Evolutionary conservation across 2,888 invertebrate genomes (phyloP), one percentile per base, ranked within the genome.

Genomic region (Lasiommata megera): DNA sequence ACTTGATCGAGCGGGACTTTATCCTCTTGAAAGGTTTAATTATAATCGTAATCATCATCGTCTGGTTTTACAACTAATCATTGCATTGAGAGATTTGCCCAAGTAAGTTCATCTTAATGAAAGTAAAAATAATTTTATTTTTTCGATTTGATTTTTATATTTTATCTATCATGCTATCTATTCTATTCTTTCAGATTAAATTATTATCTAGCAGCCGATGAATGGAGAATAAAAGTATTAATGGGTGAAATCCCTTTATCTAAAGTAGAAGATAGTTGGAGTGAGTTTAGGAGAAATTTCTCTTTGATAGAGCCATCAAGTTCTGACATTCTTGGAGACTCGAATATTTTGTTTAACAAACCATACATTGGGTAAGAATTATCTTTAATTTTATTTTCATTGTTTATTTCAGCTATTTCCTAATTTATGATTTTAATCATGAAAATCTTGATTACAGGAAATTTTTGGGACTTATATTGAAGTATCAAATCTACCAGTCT

Each of bases 401-500:
- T 31, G 34, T 37, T 43, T 29, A 43, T n/a, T 5, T 36, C 1
- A 40, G 17, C 12, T 28, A 14, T 29, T 8, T 14, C 12, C 28
- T 6, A 12, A 31, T 9, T 34, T 34, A 11, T 11, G 11, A 23
- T 6, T 18, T 28, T 29, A 11, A 18, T 34, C 1, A 47, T 14
- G 29, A 37, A 12, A 23, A 17, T 36, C 16, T 37, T 54, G 31
- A 51, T 89, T 89, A 17, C 76, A 93, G 92, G 36, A 92, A 92
- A 82, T 92, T 92, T 65, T 80, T 93, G 79, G 93, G 92, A 0
- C 70, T 85, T 0, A 84, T 93, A 57, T 67, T 93, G 16, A 92
- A 93, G 67, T 93, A 93, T 67, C 92, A 93, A 79, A 79, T 93
- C 14, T 83, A 92, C 54, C 88, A 92, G 62, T 85, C 88, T 5